Conservation (phyloP, 2,888 invertebrate genomes). For the Himalopsyche anomala region DNA sequence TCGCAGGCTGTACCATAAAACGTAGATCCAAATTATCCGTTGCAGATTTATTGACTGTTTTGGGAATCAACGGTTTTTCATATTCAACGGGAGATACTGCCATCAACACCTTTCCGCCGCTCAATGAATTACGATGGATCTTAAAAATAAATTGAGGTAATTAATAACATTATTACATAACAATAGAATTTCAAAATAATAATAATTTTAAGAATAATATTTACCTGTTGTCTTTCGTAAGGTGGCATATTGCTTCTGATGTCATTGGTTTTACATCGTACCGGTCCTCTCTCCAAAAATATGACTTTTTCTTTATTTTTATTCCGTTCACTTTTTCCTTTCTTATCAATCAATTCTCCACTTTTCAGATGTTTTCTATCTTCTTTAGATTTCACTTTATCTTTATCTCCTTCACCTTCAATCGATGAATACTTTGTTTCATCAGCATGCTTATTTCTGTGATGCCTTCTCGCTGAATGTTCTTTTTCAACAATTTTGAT, state of each 20-base stretch:
- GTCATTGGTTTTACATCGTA: slow-evolving; percentile 44
- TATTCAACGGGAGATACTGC: slow-evolving; percentile 41
- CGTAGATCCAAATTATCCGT: slow-evolving; percentile 15
- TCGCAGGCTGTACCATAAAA: not conserved
- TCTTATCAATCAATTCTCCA: not conserved
- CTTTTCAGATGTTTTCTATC: slow-evolving; percentile 35
- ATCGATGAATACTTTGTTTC: not conserved
- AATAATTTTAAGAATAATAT: not conserved
- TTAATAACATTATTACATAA: not conserved
- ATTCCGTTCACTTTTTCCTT: slow-evolving; percentile 27
- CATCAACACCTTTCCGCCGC: slow-evolving; percentile 57
- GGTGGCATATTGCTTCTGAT: slow-evolving; percentile 47
- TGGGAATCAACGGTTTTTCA: slow-evolving; percentile 48
- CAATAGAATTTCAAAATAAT: not conserved
- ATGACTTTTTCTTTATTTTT: slow-evolving; percentile 50
- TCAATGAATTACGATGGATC: slow-evolving; percentile 58
- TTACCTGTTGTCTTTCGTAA: slow-evolving; percentile 56
- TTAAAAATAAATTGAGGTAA: slow-evolving; percentile 41
- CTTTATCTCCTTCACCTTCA: slow-evolving; percentile 21
- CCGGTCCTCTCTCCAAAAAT: slow-evolving; percentile 58
- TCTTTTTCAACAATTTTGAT: slow-evolving; percentile 43
- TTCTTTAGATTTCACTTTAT: slow-evolving; percentile 44
- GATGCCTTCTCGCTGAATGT: not conserved
- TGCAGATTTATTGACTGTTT: slow-evolving; percentile 45
- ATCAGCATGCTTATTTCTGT: not conserved